These are phyloP conservation scores for Chymomyza costata DNA, from an alignment of 1,140 invertebrate species.

Conservation along the genomic window DNA sequence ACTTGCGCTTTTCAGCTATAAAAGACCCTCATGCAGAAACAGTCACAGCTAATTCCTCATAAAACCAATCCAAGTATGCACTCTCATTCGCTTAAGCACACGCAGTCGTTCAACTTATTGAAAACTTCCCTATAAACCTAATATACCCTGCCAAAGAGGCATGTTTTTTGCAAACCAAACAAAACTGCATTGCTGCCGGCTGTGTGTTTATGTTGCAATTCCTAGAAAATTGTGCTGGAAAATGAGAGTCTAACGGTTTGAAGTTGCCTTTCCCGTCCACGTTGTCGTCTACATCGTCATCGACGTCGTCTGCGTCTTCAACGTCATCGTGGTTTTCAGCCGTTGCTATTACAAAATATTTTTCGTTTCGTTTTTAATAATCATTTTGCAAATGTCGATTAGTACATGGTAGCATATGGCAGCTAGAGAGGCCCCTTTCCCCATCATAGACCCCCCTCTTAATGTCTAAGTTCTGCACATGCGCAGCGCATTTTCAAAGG, in stretches of 20 bases:
- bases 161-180: slow-evolving; percentile 26
- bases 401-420: slow-evolving; percentile 6
- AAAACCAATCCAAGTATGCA: no score
- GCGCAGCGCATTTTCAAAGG: slow-evolving; percentile 39
- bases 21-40: no score
- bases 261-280: slow-evolving; percentile 7
- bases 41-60: no score
- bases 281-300: neutral
- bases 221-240: slow-evolving; percentile 55
- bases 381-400: slow-evolving; percentile 53
- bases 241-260: slow-evolving; percentile 37
- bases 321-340: slow-evolving; percentile 48
- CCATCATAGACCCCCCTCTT: neutral
- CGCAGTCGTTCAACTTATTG: no score
- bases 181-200: slow-evolving; percentile 29
- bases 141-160: no score
- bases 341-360: slow-evolving; percentile 48
- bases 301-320: no score
- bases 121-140: no score
- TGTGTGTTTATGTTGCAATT: slow-evolving; percentile 33
- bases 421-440: slow-evolving; percentile 6
- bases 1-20: no score
- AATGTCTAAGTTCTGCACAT: slow-evolving; percentile 19
- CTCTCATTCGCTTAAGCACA: no score
- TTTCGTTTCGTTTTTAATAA: slow-evolving; percentile 65